Evolutionary conservation across 1,140 invertebrate species (phyloP).

Genomic region (Yoshiicerus persimilis): DNA sequence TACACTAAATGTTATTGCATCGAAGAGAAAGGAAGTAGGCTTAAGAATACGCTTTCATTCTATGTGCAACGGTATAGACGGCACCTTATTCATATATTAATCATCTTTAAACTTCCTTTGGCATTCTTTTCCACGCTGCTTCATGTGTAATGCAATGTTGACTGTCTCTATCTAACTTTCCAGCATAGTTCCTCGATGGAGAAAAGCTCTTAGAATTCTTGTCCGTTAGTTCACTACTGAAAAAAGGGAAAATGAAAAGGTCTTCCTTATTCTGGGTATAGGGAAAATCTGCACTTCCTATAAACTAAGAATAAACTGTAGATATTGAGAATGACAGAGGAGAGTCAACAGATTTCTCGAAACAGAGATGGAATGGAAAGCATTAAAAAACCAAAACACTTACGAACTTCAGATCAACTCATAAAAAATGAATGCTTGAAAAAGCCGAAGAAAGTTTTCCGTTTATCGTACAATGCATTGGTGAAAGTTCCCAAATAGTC

Average conservation of each 20-base stretch:
- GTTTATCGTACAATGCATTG: not conserved
- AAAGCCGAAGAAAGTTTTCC: not conserved
- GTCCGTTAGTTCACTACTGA: not conserved
- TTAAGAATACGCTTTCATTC: too few species aligned
- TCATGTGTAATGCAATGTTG: not conserved
- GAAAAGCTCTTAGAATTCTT: not conserved
- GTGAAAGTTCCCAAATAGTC: not conserved
- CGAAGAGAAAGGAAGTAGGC: too few species aligned
- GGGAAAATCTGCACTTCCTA: not conserved
- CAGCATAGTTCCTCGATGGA: not conserved
- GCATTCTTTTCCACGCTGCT: not conserved
- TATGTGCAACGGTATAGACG: too few species aligned
- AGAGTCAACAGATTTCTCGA: constrained; percentile 3
- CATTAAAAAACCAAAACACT: constrained; percentile 23
- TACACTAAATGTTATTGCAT: not conserved
- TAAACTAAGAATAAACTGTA: not conserved
- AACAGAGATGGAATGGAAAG: not conserved
- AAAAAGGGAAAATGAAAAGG: not conserved
- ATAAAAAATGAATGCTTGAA: not conserved
- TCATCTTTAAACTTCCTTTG: not conserved
- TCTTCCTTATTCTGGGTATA: too few species aligned
- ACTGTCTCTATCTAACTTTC: not conserved
- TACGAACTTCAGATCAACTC: not conserved
- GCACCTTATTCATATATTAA: not conserved
- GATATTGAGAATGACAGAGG: not conserved